These are phyloP conservation scores for Nasonovia ribisnigri DNA, from an alignment of 2,888 invertebrate species.

Conservation along the genomic window DNA sequence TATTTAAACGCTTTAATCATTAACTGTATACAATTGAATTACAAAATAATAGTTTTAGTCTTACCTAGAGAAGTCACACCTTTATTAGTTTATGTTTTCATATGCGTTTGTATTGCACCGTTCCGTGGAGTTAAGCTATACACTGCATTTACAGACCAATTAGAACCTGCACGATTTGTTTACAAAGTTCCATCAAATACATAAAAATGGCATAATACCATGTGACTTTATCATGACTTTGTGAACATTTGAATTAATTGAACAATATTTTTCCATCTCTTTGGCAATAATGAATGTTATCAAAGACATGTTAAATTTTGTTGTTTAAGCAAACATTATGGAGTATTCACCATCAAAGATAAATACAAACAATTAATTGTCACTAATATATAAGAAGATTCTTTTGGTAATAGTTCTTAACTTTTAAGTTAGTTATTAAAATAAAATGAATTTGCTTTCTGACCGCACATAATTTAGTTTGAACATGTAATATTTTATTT, in stretches of 20 bases:
- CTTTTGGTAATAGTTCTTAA: neutral
- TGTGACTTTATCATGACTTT: no score
- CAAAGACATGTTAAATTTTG: neutral
- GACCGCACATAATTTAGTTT: neutral
- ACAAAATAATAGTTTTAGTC: neutral
- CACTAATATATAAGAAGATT: neutral
- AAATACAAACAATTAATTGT: neutral
- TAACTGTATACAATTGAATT: neutral
- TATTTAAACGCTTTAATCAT: neutral
- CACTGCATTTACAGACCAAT: neutral
- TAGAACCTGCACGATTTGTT: neutral
- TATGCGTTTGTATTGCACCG: no score
- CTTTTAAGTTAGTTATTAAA: neutral
- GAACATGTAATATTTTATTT: neutral
- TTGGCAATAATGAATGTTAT: neutral
- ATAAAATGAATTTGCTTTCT: neutral
- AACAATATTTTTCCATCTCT: neutral
- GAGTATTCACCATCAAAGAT: neutral
- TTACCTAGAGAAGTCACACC: neutral
- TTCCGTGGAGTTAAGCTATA: neutral
- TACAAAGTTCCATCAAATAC: neutral
- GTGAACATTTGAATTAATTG: neutral
- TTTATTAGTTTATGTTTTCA: neutral
- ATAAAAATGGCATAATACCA: neutral
- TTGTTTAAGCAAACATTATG: neutral